Base-by-base conservation (phyloP, 2,797 vertebrate genomes). In the Tamandua tetradactyla region DNA sequence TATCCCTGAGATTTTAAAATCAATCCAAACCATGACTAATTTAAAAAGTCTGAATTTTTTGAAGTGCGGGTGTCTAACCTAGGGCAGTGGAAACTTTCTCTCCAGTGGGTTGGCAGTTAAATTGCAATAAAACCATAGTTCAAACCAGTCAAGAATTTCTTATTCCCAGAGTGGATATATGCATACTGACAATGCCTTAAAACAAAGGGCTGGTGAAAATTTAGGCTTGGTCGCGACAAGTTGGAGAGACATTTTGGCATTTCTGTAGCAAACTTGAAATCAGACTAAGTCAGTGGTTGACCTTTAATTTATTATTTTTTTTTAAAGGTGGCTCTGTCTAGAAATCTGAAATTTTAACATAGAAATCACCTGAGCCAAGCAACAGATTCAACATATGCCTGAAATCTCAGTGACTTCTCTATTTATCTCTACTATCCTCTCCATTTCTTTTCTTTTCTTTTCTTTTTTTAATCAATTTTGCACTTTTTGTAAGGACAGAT, bases 351-450 rank as follows among this genome's bases (percentile, higher is more conserved):
- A 6, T 35, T 18, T n/a, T 25, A 32, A 20, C 15, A 18, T 0
- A 44, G 27, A 83, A 23, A 55, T 44, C 47, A 40, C 4, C 10
- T 13, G 20, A 1, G 6, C 7, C 32, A 30, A n/a, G 64, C 68
- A 40, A 25, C 30, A 40, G 14, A 17, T 10, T 30, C 15, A 17
- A 27, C 14, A 35, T 7, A 14, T 3, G 47, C 3, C 35, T 27
- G 35, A 49, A 35, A 57, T 30, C 37, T 64, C 80, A 44, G 47
- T 0, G 14, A 4, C 1, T 25, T 59, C 57, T 40, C 37, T 27
- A 4, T 8, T 30, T 22, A 5, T 30, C 40, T 79, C n/a, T 7
- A 5, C 0, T 44, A 35, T 18, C 3, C 1, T 4, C 30, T 0
- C 35, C 66, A 71, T 4, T 1, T 10, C 7, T 40, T 30, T 40